phyloP scores from a whole-genome alignment of 30 jellyfish, hydroid and myxozoan species.

The Mastigias papua region DNA sequence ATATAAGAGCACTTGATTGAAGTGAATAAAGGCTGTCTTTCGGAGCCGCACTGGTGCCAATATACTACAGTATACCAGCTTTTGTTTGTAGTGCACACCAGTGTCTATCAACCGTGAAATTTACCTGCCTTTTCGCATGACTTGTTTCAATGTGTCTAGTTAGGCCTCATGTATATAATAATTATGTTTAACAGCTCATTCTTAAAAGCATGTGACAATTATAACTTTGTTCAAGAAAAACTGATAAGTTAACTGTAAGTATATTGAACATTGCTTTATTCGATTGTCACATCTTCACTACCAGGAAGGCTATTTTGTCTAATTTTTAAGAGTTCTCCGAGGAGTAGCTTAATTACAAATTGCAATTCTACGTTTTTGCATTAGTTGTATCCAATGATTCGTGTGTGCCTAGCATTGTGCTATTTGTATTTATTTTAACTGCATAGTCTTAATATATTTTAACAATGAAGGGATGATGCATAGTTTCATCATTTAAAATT shows the following conservation, averaged over 20 bases:
- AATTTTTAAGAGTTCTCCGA: neutral
- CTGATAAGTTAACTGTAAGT: neutral
- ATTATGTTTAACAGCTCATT: no score
- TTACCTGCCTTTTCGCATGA: slow-evolving; percentile 38
- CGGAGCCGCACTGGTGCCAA: neutral
- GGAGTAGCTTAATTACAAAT: no score
- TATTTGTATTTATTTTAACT: no score
- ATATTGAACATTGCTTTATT: neutral
- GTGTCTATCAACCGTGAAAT: slow-evolving; percentile 48
- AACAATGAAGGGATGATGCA: no score
- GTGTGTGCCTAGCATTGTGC: no score
- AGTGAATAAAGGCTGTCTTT: neutral
- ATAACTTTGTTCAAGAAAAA: neutral
- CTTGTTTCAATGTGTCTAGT: neutral
- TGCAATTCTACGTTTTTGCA: no score
- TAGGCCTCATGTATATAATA: neutral
- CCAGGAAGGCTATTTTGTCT: neutral
- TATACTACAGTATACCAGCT: neutral
- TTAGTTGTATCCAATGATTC: no score
- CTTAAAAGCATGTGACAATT: no score
- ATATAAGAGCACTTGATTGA: neutral
- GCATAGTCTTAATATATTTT: no score
- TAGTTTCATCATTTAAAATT: no score
- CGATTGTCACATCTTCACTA: neutral
- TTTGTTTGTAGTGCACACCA: neutral